phyloP scores from a whole-genome alignment of 1,140 invertebrate species.

The Charaxes varanes region DNA sequence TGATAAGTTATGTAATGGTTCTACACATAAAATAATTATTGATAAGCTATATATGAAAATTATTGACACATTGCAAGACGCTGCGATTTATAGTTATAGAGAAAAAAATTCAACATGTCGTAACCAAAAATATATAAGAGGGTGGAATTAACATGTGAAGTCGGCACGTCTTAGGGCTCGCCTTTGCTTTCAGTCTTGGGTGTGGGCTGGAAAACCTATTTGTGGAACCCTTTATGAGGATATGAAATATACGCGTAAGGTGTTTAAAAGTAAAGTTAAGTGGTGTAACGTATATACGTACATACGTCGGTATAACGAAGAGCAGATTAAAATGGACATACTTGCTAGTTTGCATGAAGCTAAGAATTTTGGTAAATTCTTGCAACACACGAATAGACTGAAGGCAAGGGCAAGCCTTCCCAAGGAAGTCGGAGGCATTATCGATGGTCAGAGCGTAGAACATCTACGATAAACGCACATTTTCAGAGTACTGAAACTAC shows the following conservation, averaged over 20 bases:
- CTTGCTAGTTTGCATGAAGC: not conserved
- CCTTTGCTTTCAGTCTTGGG: not conserved
- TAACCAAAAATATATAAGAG: not conserved
- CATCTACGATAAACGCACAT: too few relatives aligned
- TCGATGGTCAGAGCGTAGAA: too few relatives aligned
- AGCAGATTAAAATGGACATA: not conserved
- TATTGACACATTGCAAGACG: too few relatives aligned
- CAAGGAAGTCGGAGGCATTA: too few relatives aligned
- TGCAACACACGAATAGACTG: too few relatives aligned
- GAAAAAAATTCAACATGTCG: too few relatives aligned
- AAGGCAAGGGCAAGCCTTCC: too few relatives aligned
- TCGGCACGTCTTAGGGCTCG: not conserved
- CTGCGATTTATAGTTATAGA: too few relatives aligned
- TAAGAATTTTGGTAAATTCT: too few relatives aligned
- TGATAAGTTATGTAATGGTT: not conserved
- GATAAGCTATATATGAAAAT: too few relatives aligned
- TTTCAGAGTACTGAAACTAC: not conserved
- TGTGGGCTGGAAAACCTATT: not conserved
- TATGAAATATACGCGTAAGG: not conserved
- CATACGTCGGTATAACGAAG: not conserved
- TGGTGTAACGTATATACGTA: too few relatives aligned
- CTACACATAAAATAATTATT: too few relatives aligned
- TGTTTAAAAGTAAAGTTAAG: not conserved
- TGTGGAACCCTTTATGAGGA: not conserved
- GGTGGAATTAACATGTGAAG: not conserved